Conservation (phyloP, 2,797 vertebrate species). For the Amniataba percoides region DNA sequence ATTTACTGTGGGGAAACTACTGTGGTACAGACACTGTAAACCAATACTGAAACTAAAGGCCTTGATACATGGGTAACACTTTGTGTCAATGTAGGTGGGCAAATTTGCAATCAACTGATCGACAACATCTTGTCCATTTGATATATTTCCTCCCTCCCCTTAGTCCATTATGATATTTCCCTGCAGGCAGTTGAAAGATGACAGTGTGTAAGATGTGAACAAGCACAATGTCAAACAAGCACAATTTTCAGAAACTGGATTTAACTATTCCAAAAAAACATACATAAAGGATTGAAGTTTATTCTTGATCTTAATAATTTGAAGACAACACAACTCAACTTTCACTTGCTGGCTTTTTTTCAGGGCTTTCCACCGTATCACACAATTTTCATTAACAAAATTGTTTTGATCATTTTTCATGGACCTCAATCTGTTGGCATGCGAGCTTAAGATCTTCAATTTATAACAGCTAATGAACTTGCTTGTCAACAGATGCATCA, state of each 20-base stretch:
- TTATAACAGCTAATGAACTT: not conserved
- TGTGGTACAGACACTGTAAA: constrained; percentile 77
- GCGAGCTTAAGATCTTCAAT: not conserved
- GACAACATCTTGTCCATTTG: not conserved
- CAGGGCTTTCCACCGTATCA: not conserved
- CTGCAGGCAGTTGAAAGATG: not conserved
- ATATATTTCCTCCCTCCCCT: not conserved
- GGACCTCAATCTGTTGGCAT: constrained; percentile 1
- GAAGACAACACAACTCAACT: constrained; percentile 8
- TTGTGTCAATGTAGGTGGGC: constrained; percentile 56
- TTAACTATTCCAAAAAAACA: not conserved
- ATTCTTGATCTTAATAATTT: constrained; percentile 10
- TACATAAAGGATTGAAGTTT: not conserved
- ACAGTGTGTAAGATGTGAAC: constrained; percentile 8
- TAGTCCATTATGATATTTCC: not conserved
- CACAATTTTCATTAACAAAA: not conserved
- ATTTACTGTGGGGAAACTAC: constrained; percentile 69
- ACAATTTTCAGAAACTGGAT: constrained; percentile 1
- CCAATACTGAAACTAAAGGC: constrained; percentile 76
- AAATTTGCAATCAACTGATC: constrained; percentile 37
- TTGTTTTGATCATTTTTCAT: not conserved
- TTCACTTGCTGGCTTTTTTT: constrained; percentile 16
- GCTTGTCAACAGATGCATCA: not conserved
- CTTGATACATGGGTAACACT: constrained; percentile 67
- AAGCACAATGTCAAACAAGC: constrained; percentile 17